Evolutionary conservation across 2,797 vertebrate genomes (phyloP).

Genomic region (Takifugu ocellatus): DNA sequence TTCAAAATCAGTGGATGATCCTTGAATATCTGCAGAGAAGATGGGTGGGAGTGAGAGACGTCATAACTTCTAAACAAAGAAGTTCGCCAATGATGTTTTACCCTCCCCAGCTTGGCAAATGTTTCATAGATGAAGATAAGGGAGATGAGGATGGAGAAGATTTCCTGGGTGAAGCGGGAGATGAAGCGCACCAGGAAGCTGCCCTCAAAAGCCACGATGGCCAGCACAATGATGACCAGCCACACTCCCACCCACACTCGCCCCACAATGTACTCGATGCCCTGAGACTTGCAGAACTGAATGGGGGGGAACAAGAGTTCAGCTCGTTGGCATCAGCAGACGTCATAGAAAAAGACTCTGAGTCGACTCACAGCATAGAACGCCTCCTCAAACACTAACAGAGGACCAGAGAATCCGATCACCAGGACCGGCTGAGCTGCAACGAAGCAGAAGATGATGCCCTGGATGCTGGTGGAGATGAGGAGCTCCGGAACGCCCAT

Average conservation of each 20-base stretch:
- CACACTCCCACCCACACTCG: slow-evolving; percentile 94
- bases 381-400: slow-evolving; percentile 96
- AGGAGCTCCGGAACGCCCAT: slow-evolving; percentile 94
- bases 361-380: slow-evolving; percentile 81
- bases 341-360: not conserved
- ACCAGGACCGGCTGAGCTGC: slow-evolving; percentile 92
- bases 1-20: slow-evolving; percentile 75
- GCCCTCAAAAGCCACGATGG: slow-evolving; percentile 89
- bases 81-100: slow-evolving; percentile 48
- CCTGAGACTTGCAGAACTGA: slow-evolving; percentile 83
- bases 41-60: too few relatives aligned
- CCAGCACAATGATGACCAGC: slow-evolving; percentile 88
- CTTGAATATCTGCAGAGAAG: slow-evolving; percentile 79
- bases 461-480: slow-evolving; percentile 87
- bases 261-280: slow-evolving; percentile 88
- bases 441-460: slow-evolving; percentile 86
- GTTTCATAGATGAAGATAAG: slow-evolving; percentile 99
- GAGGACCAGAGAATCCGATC: slow-evolving; percentile 94
- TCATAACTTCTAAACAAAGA: not conserved
- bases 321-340: slow-evolving; percentile 1
- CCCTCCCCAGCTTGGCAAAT: slow-evolving; percentile 87
- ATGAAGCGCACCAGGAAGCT: slow-evolving; percentile 96
- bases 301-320: slow-evolving; percentile 7
- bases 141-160: slow-evolving; percentile 98
- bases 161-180: slow-evolving; percentile 97